Evolutionary conservation across 2,113 vertebrate genomes (phyloP).

Genomic region (Riparia riparia): DNA sequence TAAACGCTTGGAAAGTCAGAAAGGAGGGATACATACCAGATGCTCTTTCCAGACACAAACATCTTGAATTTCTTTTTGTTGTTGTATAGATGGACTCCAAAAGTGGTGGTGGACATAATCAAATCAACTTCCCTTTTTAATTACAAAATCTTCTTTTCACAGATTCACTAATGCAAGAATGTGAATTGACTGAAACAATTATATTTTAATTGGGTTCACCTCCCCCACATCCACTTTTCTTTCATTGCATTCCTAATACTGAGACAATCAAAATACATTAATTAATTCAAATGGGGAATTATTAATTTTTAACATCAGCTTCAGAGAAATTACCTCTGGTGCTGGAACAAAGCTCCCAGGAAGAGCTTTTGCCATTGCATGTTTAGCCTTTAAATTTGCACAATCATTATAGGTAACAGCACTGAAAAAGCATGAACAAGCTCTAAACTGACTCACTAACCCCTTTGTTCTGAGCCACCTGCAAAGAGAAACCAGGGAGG

Average conservation of each 20-base stretch:
- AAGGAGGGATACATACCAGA: background rate
- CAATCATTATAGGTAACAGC: background rate
- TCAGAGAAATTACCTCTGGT: slow-evolving; percentile 9
- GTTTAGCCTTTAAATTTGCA: background rate
- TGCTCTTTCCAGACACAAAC: background rate
- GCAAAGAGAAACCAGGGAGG: background rate
- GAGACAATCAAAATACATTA: slow-evolving; percentile 32
- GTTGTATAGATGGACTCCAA: background rate
- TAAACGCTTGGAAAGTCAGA: background rate
- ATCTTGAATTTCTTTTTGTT: background rate
- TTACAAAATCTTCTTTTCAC: background rate
- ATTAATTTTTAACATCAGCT: slow-evolving; percentile 48
- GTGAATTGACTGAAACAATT: background rate
- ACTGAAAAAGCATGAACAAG: background rate
- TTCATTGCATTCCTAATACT: slow-evolving; percentile 21
- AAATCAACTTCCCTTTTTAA: background rate
- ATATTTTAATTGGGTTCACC: slow-evolving; percentile 46
- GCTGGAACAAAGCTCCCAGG: background rate
- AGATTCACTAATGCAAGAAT: background rate
- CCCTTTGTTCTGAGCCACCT: background rate
- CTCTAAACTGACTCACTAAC: background rate
- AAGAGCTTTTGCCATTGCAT: background rate
- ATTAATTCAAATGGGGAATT: slow-evolving; percentile 60
- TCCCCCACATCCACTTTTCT: background rate
- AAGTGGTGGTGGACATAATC: background rate